Conservation (phyloP, 2,888 invertebrate genomes). For the Leucophenga montana region DNA sequence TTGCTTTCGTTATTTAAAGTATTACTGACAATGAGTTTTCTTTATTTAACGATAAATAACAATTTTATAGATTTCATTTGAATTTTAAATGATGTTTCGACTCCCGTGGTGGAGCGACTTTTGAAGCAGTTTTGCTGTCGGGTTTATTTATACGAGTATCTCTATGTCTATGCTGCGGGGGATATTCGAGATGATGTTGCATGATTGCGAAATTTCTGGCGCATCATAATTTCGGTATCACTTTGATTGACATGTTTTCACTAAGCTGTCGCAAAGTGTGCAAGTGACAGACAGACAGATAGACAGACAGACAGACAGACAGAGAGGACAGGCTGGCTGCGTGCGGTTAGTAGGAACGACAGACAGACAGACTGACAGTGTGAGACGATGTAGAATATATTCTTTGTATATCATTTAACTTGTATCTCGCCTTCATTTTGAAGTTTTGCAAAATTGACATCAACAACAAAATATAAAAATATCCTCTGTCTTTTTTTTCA, state of each 20-base stretch:
- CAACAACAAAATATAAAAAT: no score
- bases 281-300: constrained; percentile 20
- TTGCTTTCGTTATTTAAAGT: neutral
- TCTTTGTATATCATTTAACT: constrained; percentile 29
- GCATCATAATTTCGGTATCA: constrained; percentile 25
- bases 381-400: constrained; percentile 34
- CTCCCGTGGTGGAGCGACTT: neutral
- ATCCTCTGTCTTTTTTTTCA: no score
- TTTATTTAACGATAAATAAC: constrained; percentile 10
- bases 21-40: neutral
- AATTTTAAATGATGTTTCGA: constrained; percentile 1
- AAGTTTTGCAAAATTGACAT: no score
- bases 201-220: constrained; percentile 12
- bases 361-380: neutral
- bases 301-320: constrained; percentile 7
- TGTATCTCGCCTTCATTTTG: constrained; percentile 20
- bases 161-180: no score
- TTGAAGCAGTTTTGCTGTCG: neutral
- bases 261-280: constrained; percentile 53
- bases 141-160: no score
- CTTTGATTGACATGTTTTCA: constrained; percentile 63
- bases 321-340: neutral
- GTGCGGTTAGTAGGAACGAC: no score
- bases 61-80: constrained; percentile 10
- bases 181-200: no score